Base-by-base conservation (phyloP, 1,140 invertebrate genomes). In the Thaumatotibia leucotreta region DNA sequence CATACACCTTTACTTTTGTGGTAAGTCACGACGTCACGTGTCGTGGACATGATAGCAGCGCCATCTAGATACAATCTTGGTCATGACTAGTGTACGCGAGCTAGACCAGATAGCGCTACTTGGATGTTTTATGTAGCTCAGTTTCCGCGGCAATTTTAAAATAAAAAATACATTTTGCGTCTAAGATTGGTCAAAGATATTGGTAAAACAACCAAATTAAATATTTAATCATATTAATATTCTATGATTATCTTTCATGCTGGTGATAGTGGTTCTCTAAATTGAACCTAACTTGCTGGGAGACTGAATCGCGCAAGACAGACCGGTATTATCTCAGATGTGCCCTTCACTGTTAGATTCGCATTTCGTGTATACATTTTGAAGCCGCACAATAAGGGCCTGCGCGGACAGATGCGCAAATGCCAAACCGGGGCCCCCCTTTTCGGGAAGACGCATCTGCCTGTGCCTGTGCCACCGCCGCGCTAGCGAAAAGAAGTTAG, bases 1-100 rank as follows among this genome's bases (percentile, higher is more conserved):
- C 23, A 65, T 58, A 20, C 49, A 50, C 17, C 49, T 64, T 65
- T 65, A 65, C 27, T 22, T 22, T 23, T 31, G 27, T 29, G 11
- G 52, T 11, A 58, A n/a, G n/a, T n/a, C n/a, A 17, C 27, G 22
- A n/a, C n/a, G 23, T 14, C 52, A 27, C 23, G 24, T 24, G 49
- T 23, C 31, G 17, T 58, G 64, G 58, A 65, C 29, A 11, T 4
- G 6, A 35, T 9, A 58, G 31, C 45, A 61, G 33, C 65, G 65
- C 23, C 65, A 66, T 66, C 65, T 66, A 66, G 65, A 27, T 20
- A 5, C 14, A 27, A 14, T 0, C 4, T 29, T 29, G 23, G 27
- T 29, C 5, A 29, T 14, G 9, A n/a, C 4, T 27, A 58, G 52
- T 58, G 10, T n/a, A 0, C 23, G n/a, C 11, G 14, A 24, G 20